Percentiles rank a stretch among this genome's conserved stretches.
phyloP scores from a whole-genome alignment of 2,113 vertebrate genomes.

The Petrocephalus zakoni region DNA sequence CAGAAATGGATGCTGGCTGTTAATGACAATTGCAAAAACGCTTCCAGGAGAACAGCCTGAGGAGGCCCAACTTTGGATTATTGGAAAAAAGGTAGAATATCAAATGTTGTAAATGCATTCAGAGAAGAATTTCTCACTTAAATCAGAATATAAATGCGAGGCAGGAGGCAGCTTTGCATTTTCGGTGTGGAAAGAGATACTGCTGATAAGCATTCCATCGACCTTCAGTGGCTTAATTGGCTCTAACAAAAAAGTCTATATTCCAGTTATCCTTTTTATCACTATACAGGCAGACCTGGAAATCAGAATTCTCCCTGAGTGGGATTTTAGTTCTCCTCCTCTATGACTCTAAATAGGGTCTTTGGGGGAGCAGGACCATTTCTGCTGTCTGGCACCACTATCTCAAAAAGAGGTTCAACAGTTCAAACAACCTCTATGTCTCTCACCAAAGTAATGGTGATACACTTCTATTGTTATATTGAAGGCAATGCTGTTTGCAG shows the following conservation, averaged over 20 bases:
- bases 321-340: not conserved
- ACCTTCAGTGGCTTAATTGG: not conserved
- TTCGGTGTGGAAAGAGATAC: not conserved
- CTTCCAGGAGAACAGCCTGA: not conserved
- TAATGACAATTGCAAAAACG: conserved; percentile 6
- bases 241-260: not conserved
- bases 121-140: not conserved
- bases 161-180: not conserved
- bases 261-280: not conserved
- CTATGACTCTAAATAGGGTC: not conserved
- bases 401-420: not conserved
- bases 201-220: not conserved
- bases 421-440: not conserved
- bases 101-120: not conserved
- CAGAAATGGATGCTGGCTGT: not conserved
- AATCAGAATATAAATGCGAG: not conserved
- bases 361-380: not conserved
- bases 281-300: not conserved
- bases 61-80: not conserved
- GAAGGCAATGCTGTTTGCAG: not conserved
- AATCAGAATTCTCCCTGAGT: not conserved
- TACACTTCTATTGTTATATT: too few relatives aligned
- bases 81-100: not conserved
- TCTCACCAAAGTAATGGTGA: too few relatives aligned
- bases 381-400: not conserved